phyloP scores from a whole-genome alignment of 2,113 vertebrate genomes.

The Octodon degus region DNA sequence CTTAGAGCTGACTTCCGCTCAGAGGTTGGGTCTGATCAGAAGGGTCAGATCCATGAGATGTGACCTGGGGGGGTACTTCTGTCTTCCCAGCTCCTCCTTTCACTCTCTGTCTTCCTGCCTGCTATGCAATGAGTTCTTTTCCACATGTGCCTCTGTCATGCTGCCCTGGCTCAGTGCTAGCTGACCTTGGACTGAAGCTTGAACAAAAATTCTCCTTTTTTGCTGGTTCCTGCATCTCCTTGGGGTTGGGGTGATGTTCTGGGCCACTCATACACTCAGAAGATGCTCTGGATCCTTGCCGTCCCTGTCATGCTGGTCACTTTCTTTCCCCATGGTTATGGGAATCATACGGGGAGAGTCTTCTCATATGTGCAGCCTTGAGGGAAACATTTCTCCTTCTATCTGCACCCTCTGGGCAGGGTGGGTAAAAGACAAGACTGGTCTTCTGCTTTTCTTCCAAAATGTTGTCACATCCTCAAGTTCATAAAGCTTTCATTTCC shows the following conservation, averaged over 20 bases:
- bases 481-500: slow-evolving; percentile 2
- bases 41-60: background rate
- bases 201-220: background rate
- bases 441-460: background rate
- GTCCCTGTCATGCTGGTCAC: background rate
- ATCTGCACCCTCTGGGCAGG: background rate
- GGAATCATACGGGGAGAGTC: background rate
- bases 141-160: too few relatives aligned
- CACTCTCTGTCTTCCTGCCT: background rate
- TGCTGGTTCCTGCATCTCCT: background rate
- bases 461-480: background rate
- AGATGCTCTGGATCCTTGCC: background rate
- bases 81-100: background rate
- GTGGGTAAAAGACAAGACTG: background rate
- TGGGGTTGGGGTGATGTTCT: background rate
- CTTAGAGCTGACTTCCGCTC: background rate
- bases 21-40: background rate
- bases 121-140: background rate
- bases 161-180: too few relatives aligned
- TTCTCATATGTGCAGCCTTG: background rate
- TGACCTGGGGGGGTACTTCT: background rate
- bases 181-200: too few relatives aligned
- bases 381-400: background rate
- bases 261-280: background rate
- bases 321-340: background rate